These are phyloP conservation scores for Agrypnus murinus DNA, from an alignment of 2,888 invertebrate species.

Conservation along the genomic window DNA sequence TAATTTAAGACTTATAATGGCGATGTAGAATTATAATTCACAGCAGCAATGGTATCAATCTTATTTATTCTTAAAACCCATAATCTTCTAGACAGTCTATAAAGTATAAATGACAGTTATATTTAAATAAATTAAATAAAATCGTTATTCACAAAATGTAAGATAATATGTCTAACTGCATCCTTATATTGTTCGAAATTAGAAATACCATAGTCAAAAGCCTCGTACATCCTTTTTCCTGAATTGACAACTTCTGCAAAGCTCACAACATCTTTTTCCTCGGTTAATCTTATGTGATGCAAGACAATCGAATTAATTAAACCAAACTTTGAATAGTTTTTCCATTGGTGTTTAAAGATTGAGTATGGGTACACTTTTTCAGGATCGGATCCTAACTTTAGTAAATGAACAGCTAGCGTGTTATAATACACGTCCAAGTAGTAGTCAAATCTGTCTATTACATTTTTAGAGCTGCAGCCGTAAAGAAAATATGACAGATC, in stretches of 20 bases:
- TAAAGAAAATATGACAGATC: slow-evolving; percentile 61
- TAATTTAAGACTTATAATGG: too few relatives aligned
- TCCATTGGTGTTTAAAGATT: slow-evolving; percentile 42
- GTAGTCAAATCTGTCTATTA: slow-evolving; percentile 51
- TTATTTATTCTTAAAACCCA: too few relatives aligned
- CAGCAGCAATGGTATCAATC: too few relatives aligned
- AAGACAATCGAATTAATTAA: slow-evolving; percentile 36
- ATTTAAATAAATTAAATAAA: too few relatives aligned
- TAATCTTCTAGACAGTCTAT: too few relatives aligned
- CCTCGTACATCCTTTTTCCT: slow-evolving; percentile 6
- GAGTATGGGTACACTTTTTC: slow-evolving; percentile 54
- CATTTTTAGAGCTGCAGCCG: slow-evolving; percentile 50
- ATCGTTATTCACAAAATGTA: slow-evolving; percentile 35
- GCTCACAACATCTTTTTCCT: slow-evolving; percentile 42
- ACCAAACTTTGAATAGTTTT: slow-evolving; percentile 42
- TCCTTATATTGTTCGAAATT: slow-evolving; percentile 29
- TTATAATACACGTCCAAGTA: slow-evolving; percentile 59
- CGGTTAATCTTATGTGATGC: slow-evolving; percentile 48
- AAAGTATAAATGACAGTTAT: too few relatives aligned
- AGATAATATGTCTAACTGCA: slow-evolving; percentile 21
- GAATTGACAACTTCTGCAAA: not conserved
- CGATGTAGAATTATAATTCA: too few relatives aligned
- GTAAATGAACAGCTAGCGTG: slow-evolving; percentile 52
- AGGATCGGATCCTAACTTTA: slow-evolving; percentile 56
- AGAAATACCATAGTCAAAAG: slow-evolving; percentile 22